Evolutionary conservation across 2,888 invertebrate species (phyloP).

Genomic region (Zaprionus bogoriensis): DNA sequence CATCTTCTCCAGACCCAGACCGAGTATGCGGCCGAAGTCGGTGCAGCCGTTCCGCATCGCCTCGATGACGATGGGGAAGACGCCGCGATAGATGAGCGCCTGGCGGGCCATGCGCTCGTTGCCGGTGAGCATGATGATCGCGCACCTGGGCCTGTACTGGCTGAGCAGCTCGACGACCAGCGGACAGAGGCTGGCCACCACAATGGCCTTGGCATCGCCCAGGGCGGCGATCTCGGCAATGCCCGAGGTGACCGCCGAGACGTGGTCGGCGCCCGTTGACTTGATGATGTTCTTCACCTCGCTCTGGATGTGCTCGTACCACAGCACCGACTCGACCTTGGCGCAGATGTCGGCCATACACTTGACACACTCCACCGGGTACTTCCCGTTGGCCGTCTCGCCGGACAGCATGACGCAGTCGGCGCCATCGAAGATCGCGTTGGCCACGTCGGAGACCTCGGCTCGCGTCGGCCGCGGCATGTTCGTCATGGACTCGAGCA

Average conservation of each 20-base stretch:
- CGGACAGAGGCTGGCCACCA: slow-evolving; percentile 86
- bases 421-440: slow-evolving; percentile 98
- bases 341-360: slow-evolving; percentile 96
- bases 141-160: slow-evolving; percentile 96
- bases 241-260: slow-evolving; percentile 94
- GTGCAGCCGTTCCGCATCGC: slow-evolving; percentile 32
- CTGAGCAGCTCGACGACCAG: slow-evolving; percentile 91
- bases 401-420: slow-evolving; percentile 99
- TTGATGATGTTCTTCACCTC: slow-evolving; percentile 85
- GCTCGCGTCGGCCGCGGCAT: slow-evolving; percentile 98
- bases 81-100: slow-evolving; percentile 57
- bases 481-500: slow-evolving; percentile 98
- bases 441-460: slow-evolving; percentile 98
- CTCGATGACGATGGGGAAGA: slow-evolving; percentile 45
- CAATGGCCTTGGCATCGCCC: slow-evolving; percentile 92
- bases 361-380: slow-evolving; percentile 93
- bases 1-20: too few species aligned
- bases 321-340: slow-evolving; percentile 97
- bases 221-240: slow-evolving; percentile 96
- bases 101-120: slow-evolving; percentile 91
- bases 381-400: slow-evolving; percentile 98
- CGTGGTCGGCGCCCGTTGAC: slow-evolving; percentile 88
- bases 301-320: slow-evolving; percentile 93
- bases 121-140: slow-evolving; percentile 95
- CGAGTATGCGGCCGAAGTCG: too few species aligned